These are phyloP conservation scores for Aproaerema taeniolella DNA, from an alignment of 2,888 invertebrate genomes.

Conservation along the genomic window DNA sequence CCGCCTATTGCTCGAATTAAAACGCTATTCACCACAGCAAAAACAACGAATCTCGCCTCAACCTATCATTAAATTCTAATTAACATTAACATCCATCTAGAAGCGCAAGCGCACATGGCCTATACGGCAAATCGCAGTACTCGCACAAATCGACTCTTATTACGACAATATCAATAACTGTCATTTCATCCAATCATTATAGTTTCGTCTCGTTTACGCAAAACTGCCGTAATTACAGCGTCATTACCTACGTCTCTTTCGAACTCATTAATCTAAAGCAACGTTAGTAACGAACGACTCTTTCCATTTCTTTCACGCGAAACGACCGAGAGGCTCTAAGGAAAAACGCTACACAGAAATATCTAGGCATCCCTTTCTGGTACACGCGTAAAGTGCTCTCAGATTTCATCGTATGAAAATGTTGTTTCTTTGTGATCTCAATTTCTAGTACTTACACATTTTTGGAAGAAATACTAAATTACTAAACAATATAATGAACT, in stretches of 20 bases:
- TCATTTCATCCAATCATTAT: conserved; percentile 67
- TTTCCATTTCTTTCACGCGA: conserved; percentile 64
- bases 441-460: too few relatives aligned
- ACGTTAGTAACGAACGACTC: conserved; percentile 45
- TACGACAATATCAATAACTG: conserved; percentile 71
- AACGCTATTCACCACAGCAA: conserved; percentile 17
- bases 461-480: too few relatives aligned
- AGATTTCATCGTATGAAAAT: too few relatives aligned
- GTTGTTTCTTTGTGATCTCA: too few relatives aligned
- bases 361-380: conserved; percentile 46
- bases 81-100: conserved; percentile 47
- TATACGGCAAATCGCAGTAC: conserved; percentile 39
- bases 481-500: too few relatives aligned
- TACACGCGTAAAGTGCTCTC: conserved; percentile 30
- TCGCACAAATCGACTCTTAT: conserved; percentile 51
- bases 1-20: conserved; percentile 20
- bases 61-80: conserved; percentile 64
- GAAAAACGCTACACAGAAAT: conserved; percentile 38
- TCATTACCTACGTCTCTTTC: conserved; percentile 67
- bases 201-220: conserved; percentile 70
- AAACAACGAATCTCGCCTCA: conserved; percentile 35
- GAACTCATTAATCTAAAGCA: conserved; percentile 61
- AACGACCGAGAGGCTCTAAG: conserved; percentile 27
- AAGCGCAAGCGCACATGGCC: conserved; percentile 40
- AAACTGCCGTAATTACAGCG: conserved; percentile 59